Evolutionary conservation across 2,888 invertebrate genomes (phyloP).

Genomic region (Lasius platythorax): DNA sequence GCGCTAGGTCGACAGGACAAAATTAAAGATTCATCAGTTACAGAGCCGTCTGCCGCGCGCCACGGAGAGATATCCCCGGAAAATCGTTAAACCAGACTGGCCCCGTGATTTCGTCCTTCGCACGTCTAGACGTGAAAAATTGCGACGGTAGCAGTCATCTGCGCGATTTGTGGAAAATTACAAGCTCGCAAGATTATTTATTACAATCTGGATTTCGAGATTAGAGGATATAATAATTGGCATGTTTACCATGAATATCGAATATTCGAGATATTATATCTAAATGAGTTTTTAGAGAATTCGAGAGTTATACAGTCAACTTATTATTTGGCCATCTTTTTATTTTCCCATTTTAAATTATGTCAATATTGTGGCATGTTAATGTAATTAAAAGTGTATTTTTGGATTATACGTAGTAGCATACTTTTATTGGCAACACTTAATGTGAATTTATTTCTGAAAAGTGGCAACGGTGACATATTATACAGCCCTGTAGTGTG

Average conservation of each 20-base stretch:
- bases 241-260: not conserved
- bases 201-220: not conserved
- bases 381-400: too few species aligned
- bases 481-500: too few species aligned
- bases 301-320: too few species aligned
- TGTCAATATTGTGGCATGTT: too few species aligned
- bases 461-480: too few species aligned
- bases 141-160: not conserved
- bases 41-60: conserved; percentile 38
- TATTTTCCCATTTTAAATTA: too few species aligned
- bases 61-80: conserved; percentile 62
- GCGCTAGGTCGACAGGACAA: conserved; percentile 61
- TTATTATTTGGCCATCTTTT: too few species aligned
- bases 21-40: conserved; percentile 72
- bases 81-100: conserved; percentile 66
- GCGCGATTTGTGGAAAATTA: not conserved
- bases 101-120: conserved; percentile 30
- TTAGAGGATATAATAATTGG: not conserved
- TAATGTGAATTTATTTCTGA: too few species aligned
- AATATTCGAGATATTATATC: not conserved
- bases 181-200: conserved; percentile 2
- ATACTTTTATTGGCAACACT: too few species aligned
- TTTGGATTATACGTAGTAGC: too few species aligned
- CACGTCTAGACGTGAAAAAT: conserved; percentile 10
- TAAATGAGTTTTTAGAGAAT: not conserved